phyloP scores from a whole-genome alignment of 30 jellyfish, hydroid and myxozoan genomes.

The Aurelia sp. region DNA sequence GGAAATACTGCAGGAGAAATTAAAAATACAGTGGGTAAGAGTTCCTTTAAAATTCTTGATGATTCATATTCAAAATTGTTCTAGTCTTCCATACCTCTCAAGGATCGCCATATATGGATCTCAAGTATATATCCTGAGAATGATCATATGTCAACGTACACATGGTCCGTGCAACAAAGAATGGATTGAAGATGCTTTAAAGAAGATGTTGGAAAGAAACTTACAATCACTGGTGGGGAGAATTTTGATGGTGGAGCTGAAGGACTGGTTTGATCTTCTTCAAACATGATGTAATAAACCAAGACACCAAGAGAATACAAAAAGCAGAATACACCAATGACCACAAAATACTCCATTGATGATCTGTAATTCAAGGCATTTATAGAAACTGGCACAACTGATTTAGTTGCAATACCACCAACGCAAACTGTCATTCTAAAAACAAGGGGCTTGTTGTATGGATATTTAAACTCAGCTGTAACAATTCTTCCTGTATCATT shows the following conservation, averaged over 20 bases:
- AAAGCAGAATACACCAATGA: slow-evolving; percentile 92
- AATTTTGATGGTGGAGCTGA: slow-evolving; percentile 63
- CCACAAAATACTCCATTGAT: slow-evolving; percentile 87
- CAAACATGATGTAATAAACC: slow-evolving; percentile 77
- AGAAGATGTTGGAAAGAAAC: not conserved
- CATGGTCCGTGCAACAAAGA: not conserved
- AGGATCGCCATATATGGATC: no score
- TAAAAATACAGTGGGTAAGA: no score
- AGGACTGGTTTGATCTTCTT: slow-evolving; percentile 57
- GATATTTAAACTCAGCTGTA: slow-evolving; percentile 54
- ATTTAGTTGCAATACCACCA: not conserved
- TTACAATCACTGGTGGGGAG: slow-evolving; percentile 90
- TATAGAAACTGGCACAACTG: not conserved
- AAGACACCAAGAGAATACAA: slow-evolving; percentile 78
- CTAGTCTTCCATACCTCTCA: no score
- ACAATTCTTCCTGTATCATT: not conserved
- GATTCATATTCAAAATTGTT: no score
- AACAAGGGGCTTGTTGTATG: slow-evolving; percentile 50
- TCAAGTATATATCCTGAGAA: no score
- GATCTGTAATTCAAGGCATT: slow-evolving; percentile 55
- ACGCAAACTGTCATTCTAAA: slow-evolving; percentile 6
- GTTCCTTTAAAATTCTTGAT: no score
- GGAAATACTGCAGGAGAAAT: no score
- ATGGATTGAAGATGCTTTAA: not conserved
- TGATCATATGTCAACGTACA: no score